phyloP scores from a whole-genome alignment of 1,140 invertebrate genomes.

The Sitophilus oryzae region DNA sequence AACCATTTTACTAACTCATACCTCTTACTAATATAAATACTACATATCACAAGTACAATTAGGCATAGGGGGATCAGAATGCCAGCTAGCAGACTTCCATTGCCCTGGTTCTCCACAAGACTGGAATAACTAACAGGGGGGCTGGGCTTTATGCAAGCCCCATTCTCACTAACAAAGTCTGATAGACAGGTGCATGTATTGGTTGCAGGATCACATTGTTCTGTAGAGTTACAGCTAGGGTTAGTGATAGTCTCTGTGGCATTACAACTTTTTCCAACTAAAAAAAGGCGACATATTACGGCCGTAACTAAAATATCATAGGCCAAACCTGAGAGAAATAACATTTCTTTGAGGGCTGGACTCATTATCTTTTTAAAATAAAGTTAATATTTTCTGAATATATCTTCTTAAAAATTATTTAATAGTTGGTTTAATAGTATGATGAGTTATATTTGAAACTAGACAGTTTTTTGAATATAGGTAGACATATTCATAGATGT shows the following conservation, averaged over 20 bases:
- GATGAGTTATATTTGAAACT: too few relatives aligned
- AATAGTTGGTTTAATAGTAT: too few relatives aligned
- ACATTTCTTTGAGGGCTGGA: too few relatives aligned
- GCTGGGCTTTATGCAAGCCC: conserved; percentile 2
- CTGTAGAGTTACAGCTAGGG: conserved; percentile 6
- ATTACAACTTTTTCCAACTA: conserved; percentile 27
- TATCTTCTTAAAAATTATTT: too few relatives aligned
- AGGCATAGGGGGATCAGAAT: conserved; percentile 33
- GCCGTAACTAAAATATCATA: too few relatives aligned
- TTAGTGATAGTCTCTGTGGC: neutral
- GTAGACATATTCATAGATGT: too few relatives aligned
- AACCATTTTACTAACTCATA: conserved; percentile 31
- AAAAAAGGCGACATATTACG: too few relatives aligned
- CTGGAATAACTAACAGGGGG: conserved; percentile 23
- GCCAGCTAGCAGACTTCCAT: conserved; percentile 30
- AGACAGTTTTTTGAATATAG: too few relatives aligned
- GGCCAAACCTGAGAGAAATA: too few relatives aligned
- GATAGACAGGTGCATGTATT: conserved; percentile 22
- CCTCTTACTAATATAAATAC: conserved; percentile 29
- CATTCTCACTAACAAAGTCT: conserved; percentile 15
- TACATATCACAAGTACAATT: conserved; percentile 34
- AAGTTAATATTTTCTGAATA: too few relatives aligned
- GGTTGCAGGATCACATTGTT: conserved; percentile 21
- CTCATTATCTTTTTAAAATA: too few relatives aligned
- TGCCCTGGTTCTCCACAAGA: conserved; percentile 28